Evolutionary conservation across 2,797 vertebrate species (phyloP), one percentile per base, ranked within the genome.

Genomic region (Rhadinocentrus ornatus): DNA sequence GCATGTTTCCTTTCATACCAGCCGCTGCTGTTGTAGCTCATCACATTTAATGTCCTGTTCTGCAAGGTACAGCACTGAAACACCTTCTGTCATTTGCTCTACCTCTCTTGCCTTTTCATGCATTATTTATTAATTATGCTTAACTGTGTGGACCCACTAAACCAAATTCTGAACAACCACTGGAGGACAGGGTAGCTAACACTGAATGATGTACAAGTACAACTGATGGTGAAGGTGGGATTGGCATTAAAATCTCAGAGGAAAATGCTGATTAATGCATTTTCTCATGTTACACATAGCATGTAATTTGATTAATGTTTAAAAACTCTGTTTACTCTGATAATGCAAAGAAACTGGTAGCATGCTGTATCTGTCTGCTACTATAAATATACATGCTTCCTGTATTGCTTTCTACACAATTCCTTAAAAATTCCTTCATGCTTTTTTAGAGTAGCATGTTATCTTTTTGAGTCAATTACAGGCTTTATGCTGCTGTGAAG

Each of bases 121-220:
- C 59, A 56, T 32, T 48, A 69, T 54, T 59, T 15, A 13, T 61
- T 3, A 1, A 67, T 16, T 69, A 37, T 62, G 62, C 4, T 35
- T 15, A 41, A 60, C 2, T 24, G 12, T 11, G 2, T 75, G 50
- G 64, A 41, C 80, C 63, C 44, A 34, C 64, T 34, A 63, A 66
- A 74, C 75, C 69, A 70, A 52, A 10, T 71, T 73, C 73, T 71
- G 59, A 71, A 37, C 75, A 64, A 69, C 62, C 85, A 87, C 60
- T 52, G 27, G 57, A 69, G 69, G 68, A 73, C 74, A 72, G 39
- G 66, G 41, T 76, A 85, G 90, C 88, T 79, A 85, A 73, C 70
- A 78, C 76, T 63, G 80, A 82, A 44, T 67, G 78, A 81, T 80
- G 69, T 75, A 84, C 71, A 84, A 69, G 81, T 60, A 82, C 87